phyloP scores from a whole-genome alignment of 2,888 invertebrate species.

The Hypselothyrea guttata region DNA sequence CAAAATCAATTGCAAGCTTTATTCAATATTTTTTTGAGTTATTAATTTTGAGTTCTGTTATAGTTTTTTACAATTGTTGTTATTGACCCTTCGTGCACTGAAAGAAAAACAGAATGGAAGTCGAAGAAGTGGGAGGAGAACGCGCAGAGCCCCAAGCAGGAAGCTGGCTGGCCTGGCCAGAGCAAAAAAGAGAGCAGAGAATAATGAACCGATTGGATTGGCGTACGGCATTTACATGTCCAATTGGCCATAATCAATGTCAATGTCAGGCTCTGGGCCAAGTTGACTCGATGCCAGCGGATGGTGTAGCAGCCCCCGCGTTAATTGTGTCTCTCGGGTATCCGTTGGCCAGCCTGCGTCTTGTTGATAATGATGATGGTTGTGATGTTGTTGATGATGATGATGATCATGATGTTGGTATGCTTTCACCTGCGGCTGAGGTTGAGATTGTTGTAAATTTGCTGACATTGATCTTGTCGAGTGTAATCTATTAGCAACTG shows the following conservation, averaged over 20 bases:
- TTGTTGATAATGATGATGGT: no score
- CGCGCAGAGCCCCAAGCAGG: conserved; percentile 8
- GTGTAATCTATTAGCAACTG: conserved; percentile 77
- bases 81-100: conserved; percentile 32
- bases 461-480: conserved; percentile 78
- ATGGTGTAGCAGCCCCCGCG: conserved; percentile 38
- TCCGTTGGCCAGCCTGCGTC: conserved; percentile 6
- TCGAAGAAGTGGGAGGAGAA: neutral
- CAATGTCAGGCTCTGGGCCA: conserved; percentile 32
- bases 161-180: conserved; percentile 22
- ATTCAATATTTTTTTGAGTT: conserved; percentile 40
- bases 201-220: conserved; percentile 2
- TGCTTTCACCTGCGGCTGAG: conserved; percentile 69
- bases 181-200: neutral
- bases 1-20: conserved; percentile 70
- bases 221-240: conserved; percentile 60
- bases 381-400: neutral
- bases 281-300: conserved; percentile 2
- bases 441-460: conserved; percentile 51
- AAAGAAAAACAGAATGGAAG: conserved; percentile 2
- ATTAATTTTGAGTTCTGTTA: conserved; percentile 7
- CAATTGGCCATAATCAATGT: conserved; percentile 60
- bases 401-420: conserved; percentile 37
- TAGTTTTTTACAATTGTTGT: conserved; percentile 37
- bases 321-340: conserved; percentile 74